Evolutionary conservation across 2,797 vertebrate genomes (phyloP), one percentile per base, ranked within the genome.

Genomic region (Premnoplex brunnescens): DNA sequence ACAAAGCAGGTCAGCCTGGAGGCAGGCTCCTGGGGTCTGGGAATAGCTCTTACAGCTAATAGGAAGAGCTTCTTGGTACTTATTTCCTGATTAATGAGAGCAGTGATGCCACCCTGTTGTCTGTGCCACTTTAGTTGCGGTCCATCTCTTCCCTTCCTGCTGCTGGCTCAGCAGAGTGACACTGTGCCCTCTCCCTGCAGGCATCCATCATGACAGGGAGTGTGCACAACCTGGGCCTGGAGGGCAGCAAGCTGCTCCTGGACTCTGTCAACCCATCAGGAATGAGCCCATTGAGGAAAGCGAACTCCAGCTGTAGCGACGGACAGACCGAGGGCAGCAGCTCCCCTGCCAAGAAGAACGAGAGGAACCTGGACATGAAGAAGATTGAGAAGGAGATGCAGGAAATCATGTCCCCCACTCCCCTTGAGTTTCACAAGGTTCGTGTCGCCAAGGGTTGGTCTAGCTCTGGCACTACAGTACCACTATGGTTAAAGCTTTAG

Each of bases 181-280:
- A 7, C 30, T 89, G 11, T 93, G 90, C 43, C 78, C 36, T 94
- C 3, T 5, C 63, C 95, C 76, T 60, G 5, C 95, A 99, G 99
- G 99, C 99, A 0, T 99, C 99, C 89, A 99, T 99, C 97, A 99
- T 99, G 99, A 99, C 98, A 2, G 99, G 99, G 81, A 98, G 98
- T 1, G 98, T 99, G 86, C 99, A 99, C 79, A 99, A 97, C 68
- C 96, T 98, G 94, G 98, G 98, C n/a, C 98, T 99, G 18, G 98
- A 99, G 9, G 98, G 98, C 49, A 98, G 96, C 95, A 98, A 98
- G 83, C 94, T 98, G 82, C 97, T 97, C 19, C 88, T 96, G 69
- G 98, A 99, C 91, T 95, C 98, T 16, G 94, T 96, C 52, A 97
- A 85, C 91, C 93, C 96, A 9, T 92, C 97, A 0, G 96, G 97